Percentiles rank a stretch among this genome's conserved stretches.
Conservation (phyloP, 2,888 invertebrate species). For the Synergus gifuensis region DNA sequence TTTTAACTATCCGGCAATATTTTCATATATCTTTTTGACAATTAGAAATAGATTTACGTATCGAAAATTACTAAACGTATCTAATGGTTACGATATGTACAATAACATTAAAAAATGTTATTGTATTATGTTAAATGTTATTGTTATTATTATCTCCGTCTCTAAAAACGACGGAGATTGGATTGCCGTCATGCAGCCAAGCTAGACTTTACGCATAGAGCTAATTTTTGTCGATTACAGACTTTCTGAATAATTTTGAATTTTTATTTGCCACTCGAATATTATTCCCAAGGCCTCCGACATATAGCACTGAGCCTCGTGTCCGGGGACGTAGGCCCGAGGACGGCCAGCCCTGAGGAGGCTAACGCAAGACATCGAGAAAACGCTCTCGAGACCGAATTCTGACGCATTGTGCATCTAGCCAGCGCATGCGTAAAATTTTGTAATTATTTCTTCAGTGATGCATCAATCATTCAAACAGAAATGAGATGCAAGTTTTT, state of each 20-base stretch:
- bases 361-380: constrained; percentile 64
- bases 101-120: neutral
- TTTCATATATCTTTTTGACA: neutral
- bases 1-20: neutral
- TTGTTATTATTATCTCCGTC: no score
- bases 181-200: constrained; percentile 15
- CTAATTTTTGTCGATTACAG: constrained; percentile 55
- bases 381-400: constrained; percentile 72
- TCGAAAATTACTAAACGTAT: no score
- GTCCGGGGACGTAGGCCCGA: constrained; percentile 77
- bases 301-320: constrained; percentile 79
- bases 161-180: constrained; percentile 6
- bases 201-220: constrained; percentile 14
- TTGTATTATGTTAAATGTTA: no score
- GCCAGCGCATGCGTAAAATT: constrained; percentile 74
- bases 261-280: constrained; percentile 64
- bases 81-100: neutral
- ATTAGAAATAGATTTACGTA: neutral
- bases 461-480: neutral
- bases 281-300: constrained; percentile 72
- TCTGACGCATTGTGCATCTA: constrained; percentile 79
- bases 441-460: constrained; percentile 43
- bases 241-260: constrained; percentile 58
- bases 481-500: constrained; percentile 11
- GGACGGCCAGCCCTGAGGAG: constrained; percentile 76